Base-by-base conservation (phyloP, 2,888 invertebrate species). In the Polydrusus tereticollis region DNA sequence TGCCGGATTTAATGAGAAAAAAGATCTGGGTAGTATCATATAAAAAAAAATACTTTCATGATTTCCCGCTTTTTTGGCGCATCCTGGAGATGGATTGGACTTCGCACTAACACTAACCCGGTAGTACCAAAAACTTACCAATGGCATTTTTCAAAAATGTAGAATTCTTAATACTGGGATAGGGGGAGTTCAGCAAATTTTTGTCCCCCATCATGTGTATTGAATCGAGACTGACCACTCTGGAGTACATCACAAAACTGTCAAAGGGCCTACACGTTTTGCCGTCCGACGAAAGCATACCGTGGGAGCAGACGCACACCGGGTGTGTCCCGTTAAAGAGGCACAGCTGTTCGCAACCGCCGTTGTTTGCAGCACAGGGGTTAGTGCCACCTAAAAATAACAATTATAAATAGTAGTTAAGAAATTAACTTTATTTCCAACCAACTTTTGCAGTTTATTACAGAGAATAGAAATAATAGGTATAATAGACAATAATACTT, bases 71-170 rank as follows among this genome's bases (percentile, higher is more conserved):
- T n/a, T n/a, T n/a, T n/a, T n/a, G n/a, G n/a, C n/a, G n/a, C n/a
- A n/a, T n/a, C n/a, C n/a, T n/a, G n/a, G n/a, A n/a, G n/a, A n/a
- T n/a, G n/a, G n/a, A n/a, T n/a, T n/a, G n/a, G n/a, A n/a, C n/a
- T n/a, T n/a, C n/a, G n/a, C n/a, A n/a, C n/a, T n/a, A n/a, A n/a
- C n/a, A n/a, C n/a, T n/a, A n/a, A n/a, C n/a, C n/a, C n/a, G n/a
- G n/a, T n/a, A n/a, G n/a, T n/a, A n/a, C n/a, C n/a, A 16, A 41
- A 0, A 21, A 70, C 71, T 72, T 58, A 69, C 74, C 95, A 80
- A 96, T 95, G 7, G 94, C 95, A 86, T 96, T 96, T 68, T 94
- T 88, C 90, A 96, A 92, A 79, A 90, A 86, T 4, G 91, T 91
- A 73, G 89, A 86, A 82, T 93, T 90, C 74, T 90, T 89, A 67